phyloP scores from a whole-genome alignment of 2,113 vertebrate species.

The Nematolebias whitei region DNA sequence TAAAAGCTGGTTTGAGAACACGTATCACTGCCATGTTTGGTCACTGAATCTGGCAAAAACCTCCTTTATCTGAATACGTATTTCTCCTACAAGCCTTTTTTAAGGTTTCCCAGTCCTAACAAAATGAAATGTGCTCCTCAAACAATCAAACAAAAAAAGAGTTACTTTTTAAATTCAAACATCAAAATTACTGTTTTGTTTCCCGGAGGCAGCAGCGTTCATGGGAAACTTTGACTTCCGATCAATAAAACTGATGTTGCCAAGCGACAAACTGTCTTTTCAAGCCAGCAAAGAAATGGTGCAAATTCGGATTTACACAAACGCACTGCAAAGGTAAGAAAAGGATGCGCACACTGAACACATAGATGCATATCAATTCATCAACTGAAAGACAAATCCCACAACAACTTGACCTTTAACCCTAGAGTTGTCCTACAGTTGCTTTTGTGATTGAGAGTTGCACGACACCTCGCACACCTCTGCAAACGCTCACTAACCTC shows the following conservation, averaged over 20 bases:
- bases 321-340: not conserved
- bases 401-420: not conserved
- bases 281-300: conserved; percentile 22
- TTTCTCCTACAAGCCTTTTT: conserved; percentile 15
- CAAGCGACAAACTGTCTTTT: conserved; percentile 54
- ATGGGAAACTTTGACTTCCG: conserved; percentile 29
- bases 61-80: conserved; percentile 30
- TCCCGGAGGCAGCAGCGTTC: conserved; percentile 36
- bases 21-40: not conserved
- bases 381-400: not conserved
- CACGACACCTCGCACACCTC: conserved; percentile 17
- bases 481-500: conserved; percentile 43
- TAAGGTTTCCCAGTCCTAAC: conserved; percentile 10
- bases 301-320: conserved; percentile 20
- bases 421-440: not conserved
- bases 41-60: conserved; percentile 6
- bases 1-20: not conserved
- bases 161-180: conserved; percentile 28
- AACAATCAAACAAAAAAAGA: not conserved
- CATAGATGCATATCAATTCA: not conserved
- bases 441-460: conserved; percentile 7
- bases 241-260: conserved; percentile 67
- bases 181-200: conserved; percentile 36
- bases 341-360: not conserved
- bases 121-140: conserved; percentile 13